Base-by-base conservation (phyloP, 1,140 invertebrate species). In the Ceratoteleas bidentatus region DNA sequence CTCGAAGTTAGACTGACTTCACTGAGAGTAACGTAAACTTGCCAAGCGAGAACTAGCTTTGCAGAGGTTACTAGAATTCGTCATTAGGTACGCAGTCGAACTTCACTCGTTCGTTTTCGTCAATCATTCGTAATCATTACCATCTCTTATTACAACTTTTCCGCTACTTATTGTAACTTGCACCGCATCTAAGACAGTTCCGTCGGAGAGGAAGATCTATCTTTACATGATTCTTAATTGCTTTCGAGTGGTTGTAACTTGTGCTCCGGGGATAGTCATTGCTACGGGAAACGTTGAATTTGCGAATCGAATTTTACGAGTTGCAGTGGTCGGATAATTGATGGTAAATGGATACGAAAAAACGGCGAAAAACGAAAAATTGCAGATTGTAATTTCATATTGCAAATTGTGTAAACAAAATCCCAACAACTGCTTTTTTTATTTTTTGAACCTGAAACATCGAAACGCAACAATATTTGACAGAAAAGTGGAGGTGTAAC, bases 81-180 rank as follows among this genome's bases (percentile, higher is more conserved):
- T 52, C 43, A 70, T 70, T 60, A 70, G 56, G 34, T 60, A 60
- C 34, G 38, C 43, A 50, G 43, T n/a, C 8, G 10, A 68, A 68
- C 64, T 69, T 70, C 45, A 52, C 11, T 52, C 66, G 52, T 70
- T 70, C 45, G 47, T 40, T 70, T 60, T 70, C 47, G 33, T 52
- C 14, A 60, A 70, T 69, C 62, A 56, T 66, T 65, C 49, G 0
- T 53, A 52, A 24, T 56, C 40, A 56, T 47, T 56, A n/a, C 64
- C 38, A 50, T 68, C 43, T 38, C 33, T 68, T 57, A 68, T 56
- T 68, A 56, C 14, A 68, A 68, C 65, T 68, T 68, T 40, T 49
- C 40, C 54, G 32, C 40, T 34, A 45, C n/a, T 45, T 34, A 34
- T 43, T 53, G 50, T 53, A 53, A 65, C 15, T 62, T 36, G 13